phyloP scores from a whole-genome alignment of 2,888 invertebrate genomes.

The Cataglyphis cursor region DNA sequence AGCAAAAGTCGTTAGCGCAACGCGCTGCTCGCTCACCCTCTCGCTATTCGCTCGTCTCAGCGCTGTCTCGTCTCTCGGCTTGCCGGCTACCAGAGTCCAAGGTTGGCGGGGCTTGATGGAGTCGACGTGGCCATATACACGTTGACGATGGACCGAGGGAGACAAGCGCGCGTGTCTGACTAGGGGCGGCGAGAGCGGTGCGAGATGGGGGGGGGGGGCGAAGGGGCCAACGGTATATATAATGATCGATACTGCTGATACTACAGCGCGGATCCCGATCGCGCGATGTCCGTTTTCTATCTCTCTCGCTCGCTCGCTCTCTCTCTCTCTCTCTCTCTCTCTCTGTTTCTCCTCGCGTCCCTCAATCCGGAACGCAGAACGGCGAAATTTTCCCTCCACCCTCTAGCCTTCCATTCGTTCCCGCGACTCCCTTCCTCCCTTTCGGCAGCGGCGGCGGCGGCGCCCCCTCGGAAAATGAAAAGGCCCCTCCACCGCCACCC shows the following conservation, averaged over 20 bases:
- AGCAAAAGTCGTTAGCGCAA: not conserved
- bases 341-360: constrained; percentile 8
- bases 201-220: not conserved
- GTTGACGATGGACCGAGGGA: constrained; percentile 31
- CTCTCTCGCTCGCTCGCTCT: not conserved
- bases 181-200: constrained; percentile 1
- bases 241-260: constrained; percentile 76
- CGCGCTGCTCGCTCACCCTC: not conserved
- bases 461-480: constrained; percentile 78
- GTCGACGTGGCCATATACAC: constrained; percentile 37
- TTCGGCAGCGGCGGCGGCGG: constrained; percentile 62
- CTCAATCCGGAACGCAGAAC: constrained; percentile 56
- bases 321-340: not conserved
- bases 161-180: constrained; percentile 39
- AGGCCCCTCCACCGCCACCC: constrained; percentile 74
- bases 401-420: constrained; percentile 46
- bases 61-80: constrained; percentile 62
- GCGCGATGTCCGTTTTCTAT: constrained; percentile 1
- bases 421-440: constrained; percentile 45
- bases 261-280: constrained; percentile 67
- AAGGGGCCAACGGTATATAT: constrained; percentile 39
- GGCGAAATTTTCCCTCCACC: constrained; percentile 57
- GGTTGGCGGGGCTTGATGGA: constrained; percentile 60
- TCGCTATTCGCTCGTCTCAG: constrained; percentile 55
- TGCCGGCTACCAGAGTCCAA: constrained; percentile 51